phyloP scores from a whole-genome alignment of 2,113 vertebrate species.

The Podarcis muralis region DNA sequence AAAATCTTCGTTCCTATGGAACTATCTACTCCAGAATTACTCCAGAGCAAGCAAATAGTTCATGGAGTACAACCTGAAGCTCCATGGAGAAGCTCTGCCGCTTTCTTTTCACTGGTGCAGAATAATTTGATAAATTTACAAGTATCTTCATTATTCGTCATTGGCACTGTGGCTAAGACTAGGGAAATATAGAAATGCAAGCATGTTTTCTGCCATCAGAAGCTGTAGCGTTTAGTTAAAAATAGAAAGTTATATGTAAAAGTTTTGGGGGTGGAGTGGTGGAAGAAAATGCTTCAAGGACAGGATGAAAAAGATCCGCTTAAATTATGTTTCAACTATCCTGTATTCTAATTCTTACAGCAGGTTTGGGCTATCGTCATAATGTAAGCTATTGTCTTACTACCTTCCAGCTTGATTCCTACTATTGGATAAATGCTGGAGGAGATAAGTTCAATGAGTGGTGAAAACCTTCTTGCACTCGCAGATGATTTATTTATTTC shows the following conservation, averaged over 20 bases:
- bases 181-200: background rate
- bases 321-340: background rate
- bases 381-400: background rate
- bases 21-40: background rate
- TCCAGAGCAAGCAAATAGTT: background rate
- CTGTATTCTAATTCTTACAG: background rate
- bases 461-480: background rate
- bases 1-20: background rate
- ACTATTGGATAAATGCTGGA: background rate
- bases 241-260: background rate
- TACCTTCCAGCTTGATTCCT: background rate
- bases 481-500: background rate
- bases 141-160: background rate
- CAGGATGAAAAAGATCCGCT: background rate
- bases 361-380: fast-evolving
- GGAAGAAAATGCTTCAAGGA: background rate
- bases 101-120: background rate
- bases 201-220: background rate
- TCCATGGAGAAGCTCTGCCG: background rate
- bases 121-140: background rate
- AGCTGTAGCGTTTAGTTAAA: background rate
- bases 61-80: background rate
- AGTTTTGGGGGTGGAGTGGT: background rate
- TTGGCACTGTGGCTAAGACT: background rate
- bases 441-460: background rate